Percentiles rank a stretch among this genome's conserved stretches.
phyloP scores from a whole-genome alignment of 1,140 invertebrate species.

The Drosophila arawakana region DNA sequence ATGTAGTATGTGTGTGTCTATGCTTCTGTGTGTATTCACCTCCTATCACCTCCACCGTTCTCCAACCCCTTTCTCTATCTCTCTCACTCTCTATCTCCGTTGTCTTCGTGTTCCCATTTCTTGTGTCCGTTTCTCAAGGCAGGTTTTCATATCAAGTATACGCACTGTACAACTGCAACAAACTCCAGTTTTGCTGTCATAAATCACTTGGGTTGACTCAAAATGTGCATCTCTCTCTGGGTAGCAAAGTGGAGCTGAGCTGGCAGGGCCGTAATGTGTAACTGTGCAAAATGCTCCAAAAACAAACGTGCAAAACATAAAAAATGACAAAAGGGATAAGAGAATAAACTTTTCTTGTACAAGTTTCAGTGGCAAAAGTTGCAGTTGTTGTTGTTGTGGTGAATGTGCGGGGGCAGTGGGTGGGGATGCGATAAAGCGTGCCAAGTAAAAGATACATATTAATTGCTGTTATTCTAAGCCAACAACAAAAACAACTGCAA shows the following conservation, averaged over 20 bases:
- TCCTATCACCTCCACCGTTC: neutral
- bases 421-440: conserved; percentile 64
- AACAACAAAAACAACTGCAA: conserved; percentile 33
- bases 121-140: conserved; percentile 36
- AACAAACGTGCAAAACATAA: conserved; percentile 71
- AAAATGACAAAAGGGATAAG: conserved; percentile 7
- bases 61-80: conserved; percentile 11
- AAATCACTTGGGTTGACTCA: conserved; percentile 66
- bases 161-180: conserved; percentile 35
- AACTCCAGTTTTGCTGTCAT: conserved; percentile 50
- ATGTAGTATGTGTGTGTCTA: neutral
- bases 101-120: conserved; percentile 26
- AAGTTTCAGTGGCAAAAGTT: conserved; percentile 7
- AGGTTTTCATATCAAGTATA: conserved; percentile 70
- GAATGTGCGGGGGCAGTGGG: neutral
- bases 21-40: conserved; percentile 15
- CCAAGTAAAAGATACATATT: conserved; percentile 80
- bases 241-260: neutral
- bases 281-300: conserved; percentile 69
- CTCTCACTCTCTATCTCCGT: neutral
- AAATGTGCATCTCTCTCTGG: conserved; percentile 48
- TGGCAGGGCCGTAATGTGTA: conserved; percentile 64
- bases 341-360: conserved; percentile 27
- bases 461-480: conserved; percentile 62
- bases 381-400: neutral